Evolutionary conservation across 2,113 vertebrate species (phyloP).

Genomic region (Oryzias woworae): DNA sequence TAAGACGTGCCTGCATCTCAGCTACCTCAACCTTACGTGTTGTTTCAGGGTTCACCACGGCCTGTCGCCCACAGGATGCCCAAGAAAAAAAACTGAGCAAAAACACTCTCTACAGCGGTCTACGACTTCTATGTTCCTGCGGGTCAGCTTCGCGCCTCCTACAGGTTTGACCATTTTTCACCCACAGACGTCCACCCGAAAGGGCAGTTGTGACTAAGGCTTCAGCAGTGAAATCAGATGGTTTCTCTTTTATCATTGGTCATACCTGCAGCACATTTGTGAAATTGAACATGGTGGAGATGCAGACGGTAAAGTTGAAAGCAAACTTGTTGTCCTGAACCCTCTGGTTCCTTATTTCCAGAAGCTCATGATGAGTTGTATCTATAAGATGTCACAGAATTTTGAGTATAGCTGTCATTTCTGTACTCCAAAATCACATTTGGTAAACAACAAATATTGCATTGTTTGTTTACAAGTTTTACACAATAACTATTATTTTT

Average conservation of each 20-base stretch:
- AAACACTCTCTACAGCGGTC: too few relatives aligned
- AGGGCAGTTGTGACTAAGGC: background rate
- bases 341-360: constrained; percentile 69
- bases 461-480: background rate
- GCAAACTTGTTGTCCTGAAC: constrained; percentile 22
- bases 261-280: constrained; percentile 71
- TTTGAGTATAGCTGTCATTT: background rate
- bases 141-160: too few relatives aligned
- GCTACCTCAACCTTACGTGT: too few relatives aligned
- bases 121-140: too few relatives aligned
- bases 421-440: background rate
- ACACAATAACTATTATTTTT: too few relatives aligned
- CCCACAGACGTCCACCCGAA: too few relatives aligned
- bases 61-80: too few relatives aligned
- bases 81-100: too few relatives aligned
- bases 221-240: background rate
- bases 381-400: background rate
- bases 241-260: too few relatives aligned
- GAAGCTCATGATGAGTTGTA: background rate
- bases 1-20: too few relatives aligned
- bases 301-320: constrained; percentile 75
- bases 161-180: too few relatives aligned
- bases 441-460: background rate
- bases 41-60: too few relatives aligned
- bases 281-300: constrained; percentile 79